Conservation (phyloP, 1,140 invertebrate genomes). For the Aphidius ervi region DNA sequence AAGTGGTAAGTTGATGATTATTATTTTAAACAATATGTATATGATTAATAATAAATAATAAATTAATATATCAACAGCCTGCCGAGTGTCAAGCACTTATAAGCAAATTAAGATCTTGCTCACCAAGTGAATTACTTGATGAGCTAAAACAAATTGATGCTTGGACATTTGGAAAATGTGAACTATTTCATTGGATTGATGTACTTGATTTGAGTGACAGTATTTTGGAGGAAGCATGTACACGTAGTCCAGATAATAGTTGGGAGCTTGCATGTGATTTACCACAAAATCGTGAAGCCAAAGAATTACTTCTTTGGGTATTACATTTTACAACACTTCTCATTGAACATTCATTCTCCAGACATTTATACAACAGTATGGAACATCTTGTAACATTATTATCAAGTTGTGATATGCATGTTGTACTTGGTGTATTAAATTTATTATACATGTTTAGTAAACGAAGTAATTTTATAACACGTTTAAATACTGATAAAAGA, state of each 20-base stretch:
- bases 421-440: slow-evolving; percentile 83
- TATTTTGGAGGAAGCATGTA: slow-evolving; percentile 72
- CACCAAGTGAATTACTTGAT: slow-evolving; percentile 65
- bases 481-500: slow-evolving; percentile 70
- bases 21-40: slow-evolving; percentile 1
- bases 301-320: slow-evolving; percentile 72
- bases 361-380: slow-evolving; percentile 88
- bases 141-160: slow-evolving; percentile 74
- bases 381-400: slow-evolving; percentile 81
- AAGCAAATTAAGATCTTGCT: slow-evolving; percentile 70
- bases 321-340: slow-evolving; percentile 81
- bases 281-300: slow-evolving; percentile 63
- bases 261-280: slow-evolving; percentile 79
- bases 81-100: slow-evolving; percentile 78
- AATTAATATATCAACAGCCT: slow-evolving; percentile 55
- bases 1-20: slow-evolving; percentile 63
- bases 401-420: slow-evolving; percentile 80
- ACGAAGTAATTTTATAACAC: slow-evolving; percentile 84
- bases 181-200: slow-evolving; percentile 88
- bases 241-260: slow-evolving; percentile 61
- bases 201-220: slow-evolving; percentile 80
- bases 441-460: slow-evolving; percentile 91
- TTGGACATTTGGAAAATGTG: slow-evolving; percentile 89
- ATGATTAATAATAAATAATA: too few species aligned
- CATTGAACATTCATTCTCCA: slow-evolving; percentile 87